Evolutionary conservation across 2,797 vertebrate genomes (phyloP).

Genomic region (Alcedo quadribrachys): DNA sequence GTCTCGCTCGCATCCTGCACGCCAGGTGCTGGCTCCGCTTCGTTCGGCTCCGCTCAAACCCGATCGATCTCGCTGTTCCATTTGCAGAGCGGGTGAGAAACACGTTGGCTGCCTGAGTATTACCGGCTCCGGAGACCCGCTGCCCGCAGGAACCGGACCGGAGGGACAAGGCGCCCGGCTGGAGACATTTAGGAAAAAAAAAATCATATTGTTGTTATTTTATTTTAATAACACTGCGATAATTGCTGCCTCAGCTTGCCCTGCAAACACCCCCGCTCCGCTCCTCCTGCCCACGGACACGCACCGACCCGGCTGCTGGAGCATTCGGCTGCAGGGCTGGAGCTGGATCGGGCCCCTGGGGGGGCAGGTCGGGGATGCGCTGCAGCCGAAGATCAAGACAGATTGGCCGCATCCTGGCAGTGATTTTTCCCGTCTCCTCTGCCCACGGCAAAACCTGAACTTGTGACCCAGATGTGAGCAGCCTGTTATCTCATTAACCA

Average conservation of each 20-base stretch:
- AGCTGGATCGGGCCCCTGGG: not conserved
- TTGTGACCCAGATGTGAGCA: constrained; percentile 57
- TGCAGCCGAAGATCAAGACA: not conserved
- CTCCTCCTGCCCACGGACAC: not conserved
- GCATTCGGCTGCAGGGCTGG: accelerated
- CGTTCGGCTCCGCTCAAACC: not conserved
- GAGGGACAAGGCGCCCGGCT: not conserved
- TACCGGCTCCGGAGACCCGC: not conserved
- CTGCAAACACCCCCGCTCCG: accelerated
- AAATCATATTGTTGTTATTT: not conserved
- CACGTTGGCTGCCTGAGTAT: not conserved
- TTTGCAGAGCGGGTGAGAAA: not conserved
- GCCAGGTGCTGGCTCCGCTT: not conserved
- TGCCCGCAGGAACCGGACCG: not conserved
- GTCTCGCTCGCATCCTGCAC: constrained; percentile 18
- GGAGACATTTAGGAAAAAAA: not conserved
- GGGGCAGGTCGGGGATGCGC: not conserved
- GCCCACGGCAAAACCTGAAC: constrained; percentile 35
- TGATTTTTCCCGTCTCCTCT: constrained; percentile 10
- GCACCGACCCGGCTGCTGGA: not conserved
- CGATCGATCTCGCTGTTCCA: not conserved
- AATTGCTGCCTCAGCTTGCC: not conserved
- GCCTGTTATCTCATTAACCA: constrained; percentile 16
- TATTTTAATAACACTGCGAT: not conserved
- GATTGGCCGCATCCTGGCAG: not conserved